Conservation (phyloP, 2,113 vertebrate genomes). For the Theristicus caerulescens region DNA sequence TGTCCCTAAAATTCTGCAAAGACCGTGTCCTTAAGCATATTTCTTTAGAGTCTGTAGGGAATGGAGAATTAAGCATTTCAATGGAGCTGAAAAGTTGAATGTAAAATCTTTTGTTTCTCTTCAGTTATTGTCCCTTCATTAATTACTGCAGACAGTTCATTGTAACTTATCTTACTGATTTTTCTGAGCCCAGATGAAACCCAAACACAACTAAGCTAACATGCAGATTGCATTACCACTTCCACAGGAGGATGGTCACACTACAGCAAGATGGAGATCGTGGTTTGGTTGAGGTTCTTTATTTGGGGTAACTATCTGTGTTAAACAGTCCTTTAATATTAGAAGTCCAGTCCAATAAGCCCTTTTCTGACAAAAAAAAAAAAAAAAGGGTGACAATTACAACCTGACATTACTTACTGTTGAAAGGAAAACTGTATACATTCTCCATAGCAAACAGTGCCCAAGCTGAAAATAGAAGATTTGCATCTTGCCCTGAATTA, state of each 20-base stretch:
- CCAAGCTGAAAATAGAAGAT: background rate
- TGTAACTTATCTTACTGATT: constrained; percentile 57
- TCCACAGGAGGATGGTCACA: constrained; percentile 55
- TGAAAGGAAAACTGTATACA: background rate
- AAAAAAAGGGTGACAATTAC: background rate
- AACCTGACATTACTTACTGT: background rate
- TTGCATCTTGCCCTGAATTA: background rate
- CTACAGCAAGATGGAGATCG: constrained; percentile 42
- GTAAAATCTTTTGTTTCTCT: constrained; percentile 16
- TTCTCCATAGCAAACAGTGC: background rate
- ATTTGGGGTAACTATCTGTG: background rate
- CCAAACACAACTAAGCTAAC: constrained; percentile 41
- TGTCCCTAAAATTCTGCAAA: background rate
- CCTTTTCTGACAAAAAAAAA: background rate
- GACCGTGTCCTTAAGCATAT: background rate
- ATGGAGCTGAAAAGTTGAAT: background rate
- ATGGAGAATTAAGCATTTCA: constrained; percentile 4
- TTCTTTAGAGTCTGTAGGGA: background rate
- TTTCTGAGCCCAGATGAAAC: constrained; percentile 45
- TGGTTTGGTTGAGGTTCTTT: constrained; percentile 33
- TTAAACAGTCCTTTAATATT: constrained; percentile 50
- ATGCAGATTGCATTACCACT: constrained; percentile 48
- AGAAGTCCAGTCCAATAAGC: background rate
- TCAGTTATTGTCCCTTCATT: constrained; percentile 1
- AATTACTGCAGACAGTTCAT: constrained; percentile 36